Conservation (phyloP, 2,113 vertebrate genomes). For the Grammomys dolichurus region DNA sequence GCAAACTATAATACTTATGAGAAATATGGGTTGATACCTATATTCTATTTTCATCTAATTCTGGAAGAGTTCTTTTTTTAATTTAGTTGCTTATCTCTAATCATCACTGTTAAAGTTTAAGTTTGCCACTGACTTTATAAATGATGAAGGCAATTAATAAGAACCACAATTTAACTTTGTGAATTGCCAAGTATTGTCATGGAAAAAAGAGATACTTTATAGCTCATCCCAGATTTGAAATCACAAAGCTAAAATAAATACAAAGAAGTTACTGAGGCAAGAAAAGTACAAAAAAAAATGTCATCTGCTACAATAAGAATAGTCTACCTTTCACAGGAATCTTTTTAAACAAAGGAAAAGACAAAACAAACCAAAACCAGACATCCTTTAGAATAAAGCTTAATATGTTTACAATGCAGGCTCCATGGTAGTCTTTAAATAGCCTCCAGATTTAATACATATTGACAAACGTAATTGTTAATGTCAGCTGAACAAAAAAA, state of each 20-base stretch:
- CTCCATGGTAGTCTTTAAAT: conserved; percentile 2
- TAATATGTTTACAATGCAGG: not conserved
- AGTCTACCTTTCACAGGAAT: not conserved
- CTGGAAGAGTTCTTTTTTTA: not conserved
- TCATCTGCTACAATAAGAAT: not conserved
- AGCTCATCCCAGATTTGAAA: not conserved
- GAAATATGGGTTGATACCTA: not conserved
- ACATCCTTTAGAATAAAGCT: not conserved
- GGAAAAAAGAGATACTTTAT: not conserved
- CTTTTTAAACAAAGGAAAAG: not conserved
- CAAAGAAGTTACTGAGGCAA: not conserved
- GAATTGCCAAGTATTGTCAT: not conserved
- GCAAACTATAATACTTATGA: not conserved
- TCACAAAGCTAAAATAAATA: conserved; percentile 56
- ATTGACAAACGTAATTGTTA: conserved; percentile 48
- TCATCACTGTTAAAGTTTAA: not conserved
- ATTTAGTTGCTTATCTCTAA: not conserved
- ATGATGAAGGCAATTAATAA: conserved; percentile 47
- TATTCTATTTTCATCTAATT: not conserved
- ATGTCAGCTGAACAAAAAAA: conserved; percentile 43
- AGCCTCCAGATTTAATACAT: conserved; percentile 15
- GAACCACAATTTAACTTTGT: not conserved
- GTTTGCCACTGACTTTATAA: not conserved
- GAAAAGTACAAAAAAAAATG: conserved; percentile 19
- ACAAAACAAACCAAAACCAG: not conserved